These are phyloP conservation scores for Mesoclemmys tuberculata DNA, from an alignment of 2,113 vertebrate species.

Conservation along the genomic window DNA sequence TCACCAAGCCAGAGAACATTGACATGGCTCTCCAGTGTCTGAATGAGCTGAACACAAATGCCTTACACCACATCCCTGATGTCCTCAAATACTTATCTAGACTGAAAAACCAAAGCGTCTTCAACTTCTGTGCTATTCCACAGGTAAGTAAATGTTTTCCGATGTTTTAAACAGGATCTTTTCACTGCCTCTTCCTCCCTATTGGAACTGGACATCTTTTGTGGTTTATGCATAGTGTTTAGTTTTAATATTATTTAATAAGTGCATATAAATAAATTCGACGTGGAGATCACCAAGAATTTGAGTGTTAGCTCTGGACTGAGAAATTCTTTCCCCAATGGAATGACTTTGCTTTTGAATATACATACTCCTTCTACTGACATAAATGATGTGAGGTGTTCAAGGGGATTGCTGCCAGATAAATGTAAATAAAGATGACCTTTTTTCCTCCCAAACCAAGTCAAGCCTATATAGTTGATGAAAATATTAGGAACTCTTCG, in stretches of 20 bases:
- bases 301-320: neutral
- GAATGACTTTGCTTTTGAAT: neutral
- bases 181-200: neutral
- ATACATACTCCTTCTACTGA: too few species aligned
- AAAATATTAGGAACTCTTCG: neutral
- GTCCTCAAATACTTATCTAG: constrained; percentile 91
- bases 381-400: too few species aligned
- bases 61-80: constrained; percentile 91
- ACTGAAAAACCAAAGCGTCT: constrained; percentile 93
- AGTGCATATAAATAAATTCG: neutral
- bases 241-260: neutral
- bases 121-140: constrained; percentile 96
- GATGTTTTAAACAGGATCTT: neutral
- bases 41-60: constrained; percentile 93
- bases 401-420: too few species aligned
- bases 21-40: constrained; percentile 90
- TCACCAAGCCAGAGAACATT: constrained; percentile 88
- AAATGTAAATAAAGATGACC: neutral
- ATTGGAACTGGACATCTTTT: fast-evolving
- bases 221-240: neutral
- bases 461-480: neutral
- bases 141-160: constrained; percentile 78
- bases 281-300: neutral
- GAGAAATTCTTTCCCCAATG: neutral
- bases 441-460: neutral